Base-by-base conservation (phyloP, 2,888 invertebrate genomes). In the Drosophila neutralis region DNA sequence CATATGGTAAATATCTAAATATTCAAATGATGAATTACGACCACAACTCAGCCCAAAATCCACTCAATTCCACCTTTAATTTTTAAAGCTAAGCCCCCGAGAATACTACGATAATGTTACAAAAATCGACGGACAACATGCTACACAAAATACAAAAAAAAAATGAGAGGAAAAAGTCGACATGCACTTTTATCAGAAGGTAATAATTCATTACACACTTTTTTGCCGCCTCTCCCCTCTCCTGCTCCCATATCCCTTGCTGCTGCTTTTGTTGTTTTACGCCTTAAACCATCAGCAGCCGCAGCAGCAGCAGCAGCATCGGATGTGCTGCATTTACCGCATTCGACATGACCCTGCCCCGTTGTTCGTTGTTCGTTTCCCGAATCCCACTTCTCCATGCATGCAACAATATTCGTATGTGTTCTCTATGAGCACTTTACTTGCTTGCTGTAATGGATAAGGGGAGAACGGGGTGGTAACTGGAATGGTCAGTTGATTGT, bases 151-250 rank as follows among this genome's bases (percentile, higher is more conserved):
- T 56, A 36, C 33, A 21, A 65, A 49, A 67, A 56, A 56, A 56
- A 56, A 56, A 49, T 49, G 36, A 58, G 29, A 60, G 69, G 63
- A 71, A 81, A 78, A 84, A 73, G 76, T 76, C 83, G 80, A 82
- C 82, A 76, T 87, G 89, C 87, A 82, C 80, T 90, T 87, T 91
- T 91, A 91, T 91, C 91, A 75, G 83, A 91, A 85, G 85, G 89
- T 87, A 91, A 91, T 91, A 91, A 91, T 91, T 91, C 90, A 91
- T 88, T 87, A 90, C 87, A 78, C 83, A 83, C 79, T 73, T 80
- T 86, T 85, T 77, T 79, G 72, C 59, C 58, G 56, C 66, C 54
- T 59, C 73, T 72, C n/a, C n/a, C 54, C 33, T 59, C 51, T 11
- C 15, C n/a, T 38, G 24, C 35, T 29, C 31, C 38, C 18, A 15